Percentiles rank a stretch among this genome's conserved stretches.
Conservation (phyloP, 2,888 invertebrate species). For the Leptopilina myrica region DNA sequence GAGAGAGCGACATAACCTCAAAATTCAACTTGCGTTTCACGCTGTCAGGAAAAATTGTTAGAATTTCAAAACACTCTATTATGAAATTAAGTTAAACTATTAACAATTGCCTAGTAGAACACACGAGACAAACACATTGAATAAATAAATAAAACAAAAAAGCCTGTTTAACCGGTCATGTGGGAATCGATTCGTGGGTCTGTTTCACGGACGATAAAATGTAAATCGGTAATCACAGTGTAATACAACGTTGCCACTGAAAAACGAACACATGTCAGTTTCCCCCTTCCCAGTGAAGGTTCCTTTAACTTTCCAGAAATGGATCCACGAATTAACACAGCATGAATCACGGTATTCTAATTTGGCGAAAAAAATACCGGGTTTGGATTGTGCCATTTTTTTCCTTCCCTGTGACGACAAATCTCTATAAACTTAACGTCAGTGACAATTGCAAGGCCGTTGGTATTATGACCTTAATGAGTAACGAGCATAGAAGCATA, state of each 20-base stretch:
- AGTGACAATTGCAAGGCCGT: conserved; percentile 70
- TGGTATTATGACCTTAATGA: conserved; percentile 71
- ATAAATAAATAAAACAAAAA: conserved; percentile 38
- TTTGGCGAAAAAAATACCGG: neutral
- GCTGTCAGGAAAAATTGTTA: neutral
- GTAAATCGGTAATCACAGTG: conserved; percentile 37
- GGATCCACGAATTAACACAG: neutral
- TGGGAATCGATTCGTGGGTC: conserved; percentile 34
- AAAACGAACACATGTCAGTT: conserved; percentile 20
- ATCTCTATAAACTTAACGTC: conserved; percentile 47
- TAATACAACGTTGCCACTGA: conserved; percentile 30
- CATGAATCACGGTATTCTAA: neutral
- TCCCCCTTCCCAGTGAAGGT: neutral
- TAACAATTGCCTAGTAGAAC: neutral
- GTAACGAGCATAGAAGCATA: conserved; percentile 67
- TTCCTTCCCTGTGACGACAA: neutral
- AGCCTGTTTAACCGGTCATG: conserved; percentile 24
- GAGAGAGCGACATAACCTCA: conserved; percentile 32
- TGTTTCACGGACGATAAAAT: conserved; percentile 31
- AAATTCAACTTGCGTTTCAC: neutral
- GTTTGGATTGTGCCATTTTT: conserved; percentile 16
- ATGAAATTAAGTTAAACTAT: neutral
- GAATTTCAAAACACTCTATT: neutral
- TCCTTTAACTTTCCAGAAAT: conserved; percentile 3
- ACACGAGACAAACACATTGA: neutral